Evolutionary conservation across 2,113 vertebrate species (phyloP).

Genomic region (Xerus inauris): DNA sequence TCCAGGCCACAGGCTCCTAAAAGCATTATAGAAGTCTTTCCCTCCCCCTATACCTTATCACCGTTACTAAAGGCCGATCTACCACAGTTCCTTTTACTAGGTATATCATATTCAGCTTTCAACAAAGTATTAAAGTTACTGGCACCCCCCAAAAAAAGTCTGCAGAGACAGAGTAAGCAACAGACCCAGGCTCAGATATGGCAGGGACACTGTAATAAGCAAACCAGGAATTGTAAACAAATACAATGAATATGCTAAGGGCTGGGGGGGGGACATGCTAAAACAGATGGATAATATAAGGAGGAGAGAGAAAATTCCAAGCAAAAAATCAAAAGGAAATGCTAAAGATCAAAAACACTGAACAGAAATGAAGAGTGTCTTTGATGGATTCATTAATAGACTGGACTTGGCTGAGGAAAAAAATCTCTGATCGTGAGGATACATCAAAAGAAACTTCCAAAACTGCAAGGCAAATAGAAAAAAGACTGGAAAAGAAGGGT

Average conservation of each 20-base stretch:
- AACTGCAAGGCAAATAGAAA: conserved; percentile 1
- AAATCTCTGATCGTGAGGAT: background rate
- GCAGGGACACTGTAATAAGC: background rate
- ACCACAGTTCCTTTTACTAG: background rate
- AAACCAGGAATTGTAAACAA: conserved; percentile 25
- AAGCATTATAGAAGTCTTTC: background rate
- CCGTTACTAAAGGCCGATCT: background rate
- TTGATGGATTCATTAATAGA: background rate
- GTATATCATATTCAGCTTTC: background rate
- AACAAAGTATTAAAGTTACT: conserved; percentile 18
- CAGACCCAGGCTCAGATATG: background rate
- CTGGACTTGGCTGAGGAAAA: background rate
- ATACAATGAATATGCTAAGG: background rate
- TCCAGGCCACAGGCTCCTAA: background rate
- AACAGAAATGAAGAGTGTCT: background rate
- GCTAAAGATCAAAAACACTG: background rate
- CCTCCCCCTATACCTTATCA: background rate
- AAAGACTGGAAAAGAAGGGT: background rate
- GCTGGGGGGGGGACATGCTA: background rate
- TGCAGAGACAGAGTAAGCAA: background rate
- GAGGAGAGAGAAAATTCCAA: background rate
- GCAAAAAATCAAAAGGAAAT: background rate
- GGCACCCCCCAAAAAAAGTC: too few species aligned
- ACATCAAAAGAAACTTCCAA: background rate
- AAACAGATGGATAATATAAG: background rate